Evolutionary conservation across 1,140 invertebrate genomes (phyloP), one percentile per base, ranked within the genome.

Genomic region (Vanessa atalanta): DNA sequence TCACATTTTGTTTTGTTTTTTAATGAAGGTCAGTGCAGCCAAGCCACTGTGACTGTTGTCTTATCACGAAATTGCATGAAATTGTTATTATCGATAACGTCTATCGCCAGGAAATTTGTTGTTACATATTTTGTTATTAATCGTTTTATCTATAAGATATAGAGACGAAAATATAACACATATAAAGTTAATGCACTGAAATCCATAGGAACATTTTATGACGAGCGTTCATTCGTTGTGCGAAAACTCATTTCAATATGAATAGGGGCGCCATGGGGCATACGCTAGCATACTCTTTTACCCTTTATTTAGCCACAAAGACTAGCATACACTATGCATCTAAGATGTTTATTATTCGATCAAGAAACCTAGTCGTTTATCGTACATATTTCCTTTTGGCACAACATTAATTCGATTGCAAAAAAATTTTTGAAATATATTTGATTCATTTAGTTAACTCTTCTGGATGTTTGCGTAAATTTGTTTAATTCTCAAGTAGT

Each of bases 51-150:
- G 78, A 80, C 75, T 67, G 73, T 68, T 75, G 72, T 79, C 77
- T 83, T 85, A 85, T 85, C 83, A 61, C 47, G 50, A 83, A 80
- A 85, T 80, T 83, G 83, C 80, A 85, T 85, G 79, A 83, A 77
- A 79, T 77, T 79, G 70, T 80, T 65, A 75, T 70, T 72, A 50
- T 26, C 75, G 82, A 82, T 82, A 79, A 76, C 55, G 50, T 77
- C 51, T 80, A 80, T 85, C 80, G 66, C 50, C 37, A 79, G 81
- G 70, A 80, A 82, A 79, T 72, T 77, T 72, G 65, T 63, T 81
- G 70, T 80, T 80, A 80, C 79, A 78, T 70, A 60, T 73, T 47
- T 69, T 76, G 79, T 74, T 80, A 61, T 31, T 61, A 81, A 77
- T 74, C 77, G 65, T 43, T 71, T 65, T 57, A 70, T 65, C 75